A percentile compares a stretch with the other conserved stretches of the same genome.
phyloP scores from a whole-genome alignment of 2,797 vertebrate genomes.

The Prunella strophiata region DNA sequence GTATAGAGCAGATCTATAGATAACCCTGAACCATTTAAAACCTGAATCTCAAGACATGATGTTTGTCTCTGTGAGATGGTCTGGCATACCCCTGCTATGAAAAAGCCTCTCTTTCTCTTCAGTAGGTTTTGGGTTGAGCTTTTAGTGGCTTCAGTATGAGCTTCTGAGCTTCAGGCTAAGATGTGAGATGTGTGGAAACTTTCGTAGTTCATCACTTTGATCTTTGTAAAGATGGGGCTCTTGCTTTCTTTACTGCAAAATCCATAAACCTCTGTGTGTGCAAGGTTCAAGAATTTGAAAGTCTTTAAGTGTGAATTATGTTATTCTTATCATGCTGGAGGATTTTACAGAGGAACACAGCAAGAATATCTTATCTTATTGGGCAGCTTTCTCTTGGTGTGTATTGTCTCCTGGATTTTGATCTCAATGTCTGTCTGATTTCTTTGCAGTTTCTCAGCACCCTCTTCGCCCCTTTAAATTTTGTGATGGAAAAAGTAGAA shows the following conservation, averaged over 20 bases:
- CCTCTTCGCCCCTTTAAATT: constrained; percentile 96
- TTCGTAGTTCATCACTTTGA: background rate
- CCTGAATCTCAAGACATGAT: background rate
- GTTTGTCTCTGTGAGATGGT: background rate
- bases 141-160: background rate
- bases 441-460: constrained; percentile 94
- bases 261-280: background rate
- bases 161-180: background rate
- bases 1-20: background rate
- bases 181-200: background rate
- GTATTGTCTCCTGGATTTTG: constrained; percentile 1
- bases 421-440: constrained; percentile 47
- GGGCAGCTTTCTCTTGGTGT: background rate
- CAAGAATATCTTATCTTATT: background rate
- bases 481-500: constrained; percentile 99
- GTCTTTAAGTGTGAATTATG: background rate
- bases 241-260: background rate
- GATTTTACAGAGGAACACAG: background rate
- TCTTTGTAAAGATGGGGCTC: background rate
- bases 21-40: background rate
- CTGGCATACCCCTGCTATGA: background rate
- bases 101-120: background rate
- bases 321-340: background rate
- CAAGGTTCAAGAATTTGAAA: background rate
- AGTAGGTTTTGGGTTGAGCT: background rate